Percentiles rank a stretch among this genome's conserved stretches.
These are phyloP conservation scores for Portevinia maculata DNA, from an alignment of 2,888 invertebrate genomes.

Conservation along the genomic window DNA sequence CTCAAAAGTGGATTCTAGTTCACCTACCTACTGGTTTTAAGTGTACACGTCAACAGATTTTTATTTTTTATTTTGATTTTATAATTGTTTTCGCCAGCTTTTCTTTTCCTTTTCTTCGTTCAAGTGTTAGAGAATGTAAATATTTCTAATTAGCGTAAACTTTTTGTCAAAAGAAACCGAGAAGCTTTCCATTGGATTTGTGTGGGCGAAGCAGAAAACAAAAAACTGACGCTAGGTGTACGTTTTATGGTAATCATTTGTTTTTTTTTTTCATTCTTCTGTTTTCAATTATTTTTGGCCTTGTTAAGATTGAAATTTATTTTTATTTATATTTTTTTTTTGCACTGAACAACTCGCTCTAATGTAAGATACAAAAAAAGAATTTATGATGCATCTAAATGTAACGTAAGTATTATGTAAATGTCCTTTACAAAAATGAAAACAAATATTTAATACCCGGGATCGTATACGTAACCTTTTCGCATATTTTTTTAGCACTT, in stretches of 20 bases:
- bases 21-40: not conserved
- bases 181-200: constrained; percentile 8
- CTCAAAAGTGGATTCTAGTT: not conserved
- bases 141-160: constrained; percentile 67
- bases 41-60: constrained; percentile 30
- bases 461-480: constrained; percentile 58
- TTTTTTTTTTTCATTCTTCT: constrained; percentile 33
- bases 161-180: constrained; percentile 61
- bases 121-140: constrained; percentile 62
- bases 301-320: constrained; percentile 26
- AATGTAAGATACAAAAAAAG: not conserved
- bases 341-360: constrained; percentile 15
- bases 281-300: constrained; percentile 58
- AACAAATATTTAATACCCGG: constrained; percentile 1
- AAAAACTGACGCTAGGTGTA: constrained; percentile 14
- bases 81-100: not conserved
- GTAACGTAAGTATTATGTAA: constrained; percentile 43
- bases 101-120: constrained; percentile 19
- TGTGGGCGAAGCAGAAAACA: constrained; percentile 16
- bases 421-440: constrained; percentile 29
- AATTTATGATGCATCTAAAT: too few relatives aligned
- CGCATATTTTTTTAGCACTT: not conserved
- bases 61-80: constrained; percentile 17
- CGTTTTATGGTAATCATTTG: constrained; percentile 53
- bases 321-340: constrained; percentile 13